phyloP scores from a whole-genome alignment of 2,888 invertebrate species.

The Microctonus brassicae region DNA sequence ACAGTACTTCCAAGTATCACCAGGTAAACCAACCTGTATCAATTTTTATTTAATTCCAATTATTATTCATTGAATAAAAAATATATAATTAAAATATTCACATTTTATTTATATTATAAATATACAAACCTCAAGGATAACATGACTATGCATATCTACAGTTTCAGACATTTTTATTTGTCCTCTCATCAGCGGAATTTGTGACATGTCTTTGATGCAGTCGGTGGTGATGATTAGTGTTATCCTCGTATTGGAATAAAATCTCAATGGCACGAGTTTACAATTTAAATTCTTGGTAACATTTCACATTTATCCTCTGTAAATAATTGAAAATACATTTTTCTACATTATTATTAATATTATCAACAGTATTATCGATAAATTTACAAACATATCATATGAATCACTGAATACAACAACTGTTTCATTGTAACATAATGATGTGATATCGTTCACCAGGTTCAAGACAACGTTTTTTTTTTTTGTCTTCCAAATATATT shows the following conservation, averaged over 20 bases:
- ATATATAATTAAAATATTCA: neutral
- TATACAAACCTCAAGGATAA: conserved; percentile 58
- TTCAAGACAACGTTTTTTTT: neutral
- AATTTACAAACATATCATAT: neutral
- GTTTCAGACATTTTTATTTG: conserved; percentile 37
- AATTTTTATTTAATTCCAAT: conserved; percentile 3
- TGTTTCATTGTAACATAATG: neutral
- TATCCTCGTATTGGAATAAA: conserved; percentile 38
- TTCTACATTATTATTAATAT: neutral
- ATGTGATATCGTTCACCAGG: neutral
- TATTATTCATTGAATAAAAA: neutral
- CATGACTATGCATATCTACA: conserved; percentile 47
- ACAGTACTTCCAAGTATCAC: conserved; percentile 78
- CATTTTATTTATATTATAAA: neutral
- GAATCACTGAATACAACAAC: neutral
- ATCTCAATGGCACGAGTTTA: conserved; percentile 22
- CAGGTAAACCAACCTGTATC: conserved; percentile 74
- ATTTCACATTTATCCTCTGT: conserved; percentile 31
- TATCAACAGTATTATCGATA: too few species aligned
- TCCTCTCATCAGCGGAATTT: conserved; percentile 49
- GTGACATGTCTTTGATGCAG: conserved; percentile 50
- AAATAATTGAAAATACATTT: conserved; percentile 26
- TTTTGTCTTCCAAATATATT: neutral
- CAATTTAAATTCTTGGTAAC: conserved; percentile 34
- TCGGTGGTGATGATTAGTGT: conserved; percentile 26